Percentiles rank a stretch among this genome's conserved stretches.
Evolutionary conservation across 2,113 vertebrate species (phyloP).

Genomic region (Syrmaticus mikado): DNA sequence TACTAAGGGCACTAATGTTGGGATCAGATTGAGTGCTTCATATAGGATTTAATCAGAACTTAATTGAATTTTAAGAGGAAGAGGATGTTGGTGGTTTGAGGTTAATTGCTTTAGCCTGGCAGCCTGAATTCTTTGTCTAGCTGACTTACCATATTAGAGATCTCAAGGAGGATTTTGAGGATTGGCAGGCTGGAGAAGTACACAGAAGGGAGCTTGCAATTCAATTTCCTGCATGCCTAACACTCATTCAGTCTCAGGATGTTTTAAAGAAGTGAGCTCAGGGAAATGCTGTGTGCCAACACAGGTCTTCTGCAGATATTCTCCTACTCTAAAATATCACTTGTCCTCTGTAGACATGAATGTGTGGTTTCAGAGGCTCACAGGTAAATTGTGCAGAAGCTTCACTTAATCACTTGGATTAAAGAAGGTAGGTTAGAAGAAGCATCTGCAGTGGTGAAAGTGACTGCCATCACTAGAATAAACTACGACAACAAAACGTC

Average conservation of each 20-base stretch:
- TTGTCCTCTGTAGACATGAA: background rate
- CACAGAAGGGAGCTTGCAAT: background rate
- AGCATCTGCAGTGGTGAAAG: background rate
- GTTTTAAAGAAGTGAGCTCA: background rate
- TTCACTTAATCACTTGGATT: background rate
- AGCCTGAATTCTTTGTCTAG: constrained; percentile 23
- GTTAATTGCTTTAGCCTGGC: constrained; percentile 36
- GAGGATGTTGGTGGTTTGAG: background rate
- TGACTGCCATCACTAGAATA: background rate
- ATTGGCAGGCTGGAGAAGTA: background rate
- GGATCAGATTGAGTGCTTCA: constrained; percentile 9
- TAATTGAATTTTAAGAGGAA: constrained; percentile 33
- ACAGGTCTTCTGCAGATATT: background rate
- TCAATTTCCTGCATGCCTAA: background rate
- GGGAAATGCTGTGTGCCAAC: background rate
- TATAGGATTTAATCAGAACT: constrained; percentile 15
- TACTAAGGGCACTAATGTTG: background rate
- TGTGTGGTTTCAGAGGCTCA: background rate
- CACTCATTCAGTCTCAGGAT: background rate
- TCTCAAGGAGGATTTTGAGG: constrained; percentile 19
- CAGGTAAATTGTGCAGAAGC: background rate
- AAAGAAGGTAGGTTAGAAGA: background rate
- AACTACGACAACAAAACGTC: too few relatives aligned
- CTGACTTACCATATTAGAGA: background rate
- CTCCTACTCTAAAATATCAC: background rate